Conservation (phyloP, 2,888 invertebrate genomes). For the Bembecia ichneumoniformis region DNA sequence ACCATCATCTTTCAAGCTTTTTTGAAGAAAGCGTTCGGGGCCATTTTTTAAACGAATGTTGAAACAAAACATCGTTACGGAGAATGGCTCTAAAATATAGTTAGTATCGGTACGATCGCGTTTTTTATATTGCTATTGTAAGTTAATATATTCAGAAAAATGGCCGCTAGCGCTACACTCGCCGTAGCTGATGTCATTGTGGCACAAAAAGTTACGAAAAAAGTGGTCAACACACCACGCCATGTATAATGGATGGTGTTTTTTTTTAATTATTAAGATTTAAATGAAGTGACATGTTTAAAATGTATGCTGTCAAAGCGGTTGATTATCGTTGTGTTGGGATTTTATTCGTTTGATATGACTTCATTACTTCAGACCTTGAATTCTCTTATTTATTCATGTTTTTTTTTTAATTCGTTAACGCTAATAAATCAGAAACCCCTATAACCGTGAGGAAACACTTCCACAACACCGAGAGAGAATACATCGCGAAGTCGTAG, state of each 20-base stretch:
- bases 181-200: slow-evolving; percentile 1
- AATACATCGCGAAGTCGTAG: no score
- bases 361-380: no score
- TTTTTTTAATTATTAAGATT: neutral
- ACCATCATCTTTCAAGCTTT: neutral
- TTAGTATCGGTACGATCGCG: neutral
- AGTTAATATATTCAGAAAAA: slow-evolving; percentile 1
- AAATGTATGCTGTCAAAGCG: neutral
- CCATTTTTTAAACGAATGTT: neutral
- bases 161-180: neutral
- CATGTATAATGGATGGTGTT: neutral
- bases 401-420: no score
- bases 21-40: neutral
- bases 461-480: no score
- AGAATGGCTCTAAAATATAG: neutral
- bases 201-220: neutral
- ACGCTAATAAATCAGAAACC: no score
- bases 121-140: neutral
- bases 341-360: no score
- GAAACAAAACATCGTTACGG: neutral
- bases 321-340: neutral
- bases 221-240: neutral
- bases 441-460: no score
- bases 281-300: neutral
- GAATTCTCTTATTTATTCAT: no score